phyloP scores from a whole-genome alignment of 2,113 vertebrate species.

The Nettapus auritus region DNA sequence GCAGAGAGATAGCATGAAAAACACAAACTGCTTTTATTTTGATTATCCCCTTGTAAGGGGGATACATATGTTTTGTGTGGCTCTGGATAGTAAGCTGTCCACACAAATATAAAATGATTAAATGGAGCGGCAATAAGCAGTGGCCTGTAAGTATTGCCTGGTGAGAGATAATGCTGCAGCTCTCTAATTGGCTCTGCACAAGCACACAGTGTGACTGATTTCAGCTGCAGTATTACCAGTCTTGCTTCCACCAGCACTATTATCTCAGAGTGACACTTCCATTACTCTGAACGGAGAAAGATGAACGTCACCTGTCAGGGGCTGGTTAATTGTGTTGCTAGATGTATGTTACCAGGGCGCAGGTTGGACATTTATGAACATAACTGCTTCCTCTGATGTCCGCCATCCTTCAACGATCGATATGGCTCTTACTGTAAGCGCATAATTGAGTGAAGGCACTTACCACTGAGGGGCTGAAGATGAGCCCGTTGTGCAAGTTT shows the following conservation, averaged over 20 bases:
- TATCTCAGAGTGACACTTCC: constrained; percentile 93
- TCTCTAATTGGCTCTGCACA: constrained; percentile 82
- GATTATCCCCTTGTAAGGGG: not conserved
- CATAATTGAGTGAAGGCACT: constrained; percentile 85
- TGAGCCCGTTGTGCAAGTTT: constrained; percentile 75
- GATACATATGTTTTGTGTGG: constrained; percentile 30
- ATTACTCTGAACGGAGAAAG: constrained; percentile 93
- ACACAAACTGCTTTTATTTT: not conserved
- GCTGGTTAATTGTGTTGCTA: constrained; percentile 95
- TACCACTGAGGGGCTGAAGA: constrained; percentile 76
- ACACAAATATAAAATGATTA: constrained; percentile 70
- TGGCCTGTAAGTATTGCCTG: constrained; percentile 72
- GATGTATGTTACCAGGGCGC: constrained; percentile 88
- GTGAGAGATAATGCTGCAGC: constrained; percentile 76
- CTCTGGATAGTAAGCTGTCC: constrained; percentile 53
- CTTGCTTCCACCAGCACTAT: constrained; percentile 85
- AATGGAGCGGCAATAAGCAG: constrained; percentile 64
- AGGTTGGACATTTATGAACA: constrained; percentile 90
- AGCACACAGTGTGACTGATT: constrained; percentile 80
- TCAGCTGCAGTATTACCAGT: constrained; percentile 77
- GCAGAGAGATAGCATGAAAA: not conserved
- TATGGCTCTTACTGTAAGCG: constrained; percentile 80
- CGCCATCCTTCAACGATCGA: constrained; percentile 85
- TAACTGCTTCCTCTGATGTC: constrained; percentile 85
- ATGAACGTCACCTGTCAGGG: constrained; percentile 93